A percentile compares a stretch with the other conserved stretches of the same genome.
Evolutionary conservation across 2,888 invertebrate genomes (phyloP).

Genomic region (Dicyrtomina minuta): DNA sequence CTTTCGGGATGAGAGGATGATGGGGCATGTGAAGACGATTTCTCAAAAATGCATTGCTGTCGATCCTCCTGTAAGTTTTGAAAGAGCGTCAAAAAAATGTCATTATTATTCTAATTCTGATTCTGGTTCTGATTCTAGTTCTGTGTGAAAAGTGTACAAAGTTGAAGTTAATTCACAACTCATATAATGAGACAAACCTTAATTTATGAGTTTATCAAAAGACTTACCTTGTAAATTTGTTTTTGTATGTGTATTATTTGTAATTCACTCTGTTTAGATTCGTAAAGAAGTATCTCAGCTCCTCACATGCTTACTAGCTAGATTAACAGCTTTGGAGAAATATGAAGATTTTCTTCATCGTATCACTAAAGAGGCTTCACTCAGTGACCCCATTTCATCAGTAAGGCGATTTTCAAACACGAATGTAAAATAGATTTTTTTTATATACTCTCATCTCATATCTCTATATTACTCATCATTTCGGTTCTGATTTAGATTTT

Average conservation of each 20-base stretch:
- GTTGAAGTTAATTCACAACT: too few relatives aligned
- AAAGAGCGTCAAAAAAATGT: not conserved
- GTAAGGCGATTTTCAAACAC: not conserved
- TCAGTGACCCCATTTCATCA: constrained; percentile 34
- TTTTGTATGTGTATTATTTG: not conserved
- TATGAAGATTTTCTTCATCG: constrained; percentile 80
- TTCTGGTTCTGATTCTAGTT: too few relatives aligned
- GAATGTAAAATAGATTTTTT: not conserved
- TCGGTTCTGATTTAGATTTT: too few relatives aligned
- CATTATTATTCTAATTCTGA: not conserved
- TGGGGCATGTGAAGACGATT: constrained; percentile 80
- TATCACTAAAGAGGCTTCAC: constrained; percentile 55
- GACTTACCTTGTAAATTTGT: not conserved
- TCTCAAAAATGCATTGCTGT: constrained; percentile 75
- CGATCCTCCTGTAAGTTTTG: constrained; percentile 58
- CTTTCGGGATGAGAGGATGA: constrained; percentile 90
- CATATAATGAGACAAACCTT: not conserved
- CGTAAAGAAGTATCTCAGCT: constrained; percentile 79
- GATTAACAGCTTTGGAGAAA: constrained; percentile 81
- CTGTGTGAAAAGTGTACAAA: too few relatives aligned
- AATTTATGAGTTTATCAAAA: not conserved
- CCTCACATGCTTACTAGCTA: constrained; percentile 79
- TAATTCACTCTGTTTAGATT: constrained; percentile 34
- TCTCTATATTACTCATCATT: too few relatives aligned
- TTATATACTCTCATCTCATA: too few relatives aligned